Conservation (phyloP, 2,888 invertebrate species). For the Protula sp. region DNA sequence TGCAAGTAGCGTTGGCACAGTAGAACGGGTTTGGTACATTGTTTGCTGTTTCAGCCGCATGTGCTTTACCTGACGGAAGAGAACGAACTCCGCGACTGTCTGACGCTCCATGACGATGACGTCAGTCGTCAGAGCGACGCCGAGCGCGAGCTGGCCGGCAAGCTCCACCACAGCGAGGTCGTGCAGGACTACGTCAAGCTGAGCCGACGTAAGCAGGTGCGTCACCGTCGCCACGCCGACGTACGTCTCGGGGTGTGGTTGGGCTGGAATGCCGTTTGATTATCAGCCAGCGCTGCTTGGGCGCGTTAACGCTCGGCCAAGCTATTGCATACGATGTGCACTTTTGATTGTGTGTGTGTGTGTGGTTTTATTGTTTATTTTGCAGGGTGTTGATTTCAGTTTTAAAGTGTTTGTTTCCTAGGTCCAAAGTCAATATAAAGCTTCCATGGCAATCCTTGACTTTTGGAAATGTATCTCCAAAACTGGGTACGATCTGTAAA, state of each 20-base stretch:
- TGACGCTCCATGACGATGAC: conserved; percentile 63
- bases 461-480: no score
- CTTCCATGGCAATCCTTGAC: no score
- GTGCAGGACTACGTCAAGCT: conserved; percentile 71
- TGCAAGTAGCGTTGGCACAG: no score
- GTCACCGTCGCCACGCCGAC: no score
- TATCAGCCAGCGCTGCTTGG: background rate
- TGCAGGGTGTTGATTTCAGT: no score
- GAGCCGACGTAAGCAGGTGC: conserved; percentile 35
- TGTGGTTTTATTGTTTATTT: no score
- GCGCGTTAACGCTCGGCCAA: background rate
- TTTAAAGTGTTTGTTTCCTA: no score
- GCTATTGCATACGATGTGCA: background rate
- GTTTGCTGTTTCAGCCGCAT: conserved; percentile 62
- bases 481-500: no score
- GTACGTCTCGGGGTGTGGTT: background rate
- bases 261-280: background rate
- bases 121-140: background rate
- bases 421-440: no score
- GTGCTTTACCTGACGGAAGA: conserved; percentile 69
- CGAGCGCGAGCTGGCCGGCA: no score
- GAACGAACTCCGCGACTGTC: conserved; percentile 74
- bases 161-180: conserved; percentile 68
- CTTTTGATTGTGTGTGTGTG: background rate
- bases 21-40: no score